Evolutionary conservation across 1,140 invertebrate species (phyloP), one percentile per base, ranked within the genome.

Genomic region (Goniozus legneri): DNA sequence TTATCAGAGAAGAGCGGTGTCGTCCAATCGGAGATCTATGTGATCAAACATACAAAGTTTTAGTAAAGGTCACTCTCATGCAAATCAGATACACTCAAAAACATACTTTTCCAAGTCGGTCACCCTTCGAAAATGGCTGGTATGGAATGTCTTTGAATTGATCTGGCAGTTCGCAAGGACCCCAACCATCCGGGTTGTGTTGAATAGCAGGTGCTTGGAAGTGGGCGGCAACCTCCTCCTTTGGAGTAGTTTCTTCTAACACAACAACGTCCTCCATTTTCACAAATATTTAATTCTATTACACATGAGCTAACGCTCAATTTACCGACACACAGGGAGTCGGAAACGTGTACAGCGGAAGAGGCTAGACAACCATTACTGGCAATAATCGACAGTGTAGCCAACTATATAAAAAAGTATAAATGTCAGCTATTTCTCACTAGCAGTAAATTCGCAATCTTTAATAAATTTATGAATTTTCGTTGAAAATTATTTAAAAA

Each of bases 61-160:
- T 42, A 19, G 34, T 24, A 40, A 13, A 35, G 10, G 22, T 15
- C n/a, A 32, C n/a, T 21, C 16, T 13, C n/a, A 31, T 21, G 13
- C 16, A 48, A 42, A 34, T 20, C 3, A 44, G 34, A 16, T 2
- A 40, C 18, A 19, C 18, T 38, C 10, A 8, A 38, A 32, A 35
- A 20, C 49, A 69, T 68, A 88, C 86, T 79, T 97, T 98, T 60
- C 95, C 96, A 41, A 98, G 77, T 52, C 94, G 84, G 77, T 98
- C 95, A 45, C 91, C 93, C 79, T 98, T 98, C 39, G 93, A 95
- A 69, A 97, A 98, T 13, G 94, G 95, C 75, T 97, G 95, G 75
- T 98, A 98, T 0, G 96, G 95, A 85, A 98, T 96, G 76, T 97
- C 95, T 69, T 91, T 91, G 73, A 95, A 98, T 69, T 95, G 90